Base-by-base conservation (phyloP, 1,140 invertebrate genomes). In the Holotrichia oblita region DNA sequence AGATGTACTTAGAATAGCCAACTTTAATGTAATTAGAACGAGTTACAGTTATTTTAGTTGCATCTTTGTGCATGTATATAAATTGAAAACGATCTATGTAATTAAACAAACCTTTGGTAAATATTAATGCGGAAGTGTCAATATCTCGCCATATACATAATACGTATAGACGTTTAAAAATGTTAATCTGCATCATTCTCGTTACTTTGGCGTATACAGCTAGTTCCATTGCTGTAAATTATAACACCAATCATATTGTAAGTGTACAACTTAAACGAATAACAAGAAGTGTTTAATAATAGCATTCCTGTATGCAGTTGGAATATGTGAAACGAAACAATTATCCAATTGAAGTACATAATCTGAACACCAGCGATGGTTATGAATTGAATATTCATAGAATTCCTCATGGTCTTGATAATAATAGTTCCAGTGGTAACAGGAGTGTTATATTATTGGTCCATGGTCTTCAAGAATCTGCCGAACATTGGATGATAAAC, bases 381-480 rank as follows among this genome's bases (percentile, higher is more conserved):
- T 95, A 94, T 87, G 88, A 93, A 20, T 85, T 95, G n/a, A 90
- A 91, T 64, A 82, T 94, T 81, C 92, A 94, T 85, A 87, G 93
- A 81, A 91, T 94, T 59, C 89, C 91, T 1, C 27, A 40, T 17
- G 72, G 72, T 8, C 20, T 10, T 3, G 40, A 73, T 40, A 73
- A 41, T 14, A 64, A 64, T 6, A 64, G 61, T 17, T 14, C n/a
- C 3, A 64, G 2, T 22, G 61, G 61, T n/a, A n/a, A n/a, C n/a
- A n/a, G n/a, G n/a, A n/a, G n/a, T 22, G 61, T 64, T 64, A 17
- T 27, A 0, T 27, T 64, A 1, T 6, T 64, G 17, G 61, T 27
- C 10, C 61, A 64, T 64, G 61, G 61, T 0, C 61, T 64, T 64
- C 61, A 64, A 27, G 61, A 64, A 22, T 64, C 61, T 64, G 61